Conservation (phyloP, 2,888 invertebrate species). For the Agrypnus murinus region DNA sequence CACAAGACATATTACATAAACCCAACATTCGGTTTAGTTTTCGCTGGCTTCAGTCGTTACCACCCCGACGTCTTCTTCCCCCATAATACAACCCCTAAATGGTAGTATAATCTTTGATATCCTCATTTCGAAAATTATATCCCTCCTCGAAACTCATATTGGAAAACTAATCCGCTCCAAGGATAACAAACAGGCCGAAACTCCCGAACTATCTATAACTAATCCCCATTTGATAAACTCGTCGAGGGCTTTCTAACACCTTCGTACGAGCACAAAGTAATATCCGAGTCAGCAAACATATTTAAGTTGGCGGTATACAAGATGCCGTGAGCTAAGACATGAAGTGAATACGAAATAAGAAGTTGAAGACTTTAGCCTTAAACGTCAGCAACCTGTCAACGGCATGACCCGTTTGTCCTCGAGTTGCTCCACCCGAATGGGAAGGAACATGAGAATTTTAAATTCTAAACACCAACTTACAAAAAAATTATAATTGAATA, state of each 20-base stretch:
- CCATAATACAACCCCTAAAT: conserved; percentile 15
- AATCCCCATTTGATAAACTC: conserved; percentile 44
- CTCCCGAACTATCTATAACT: conserved; percentile 38
- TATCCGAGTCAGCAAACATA: conserved; percentile 64
- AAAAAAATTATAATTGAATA: conserved; percentile 46
- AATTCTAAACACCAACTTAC: conserved; percentile 44
- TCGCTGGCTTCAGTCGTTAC: conserved; percentile 5
- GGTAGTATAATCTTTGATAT: conserved; percentile 31
- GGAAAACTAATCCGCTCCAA: conserved; percentile 38
- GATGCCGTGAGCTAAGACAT: conserved; percentile 63
- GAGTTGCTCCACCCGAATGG: conserved; percentile 44
- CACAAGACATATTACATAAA: conserved; percentile 42
- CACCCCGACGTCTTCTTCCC: background rate
- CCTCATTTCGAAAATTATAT: conserved; percentile 31
- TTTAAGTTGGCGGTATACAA: conserved; percentile 65
- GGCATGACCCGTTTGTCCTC: conserved; percentile 65
- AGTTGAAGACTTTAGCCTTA: conserved; percentile 68
- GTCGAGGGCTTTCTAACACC: conserved; percentile 42
- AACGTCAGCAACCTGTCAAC: conserved; percentile 68
- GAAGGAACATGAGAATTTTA: conserved; percentile 46
- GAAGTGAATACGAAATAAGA: conserved; percentile 69
- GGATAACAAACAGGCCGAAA: conserved; percentile 33
- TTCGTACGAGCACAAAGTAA: conserved; percentile 59
- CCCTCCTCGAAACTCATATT: conserved; percentile 32
- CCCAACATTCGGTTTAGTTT: conserved; percentile 17